These are phyloP conservation scores for Tapirus indicus DNA, from an alignment of 2,797 vertebrate species.

Conservation along the genomic window DNA sequence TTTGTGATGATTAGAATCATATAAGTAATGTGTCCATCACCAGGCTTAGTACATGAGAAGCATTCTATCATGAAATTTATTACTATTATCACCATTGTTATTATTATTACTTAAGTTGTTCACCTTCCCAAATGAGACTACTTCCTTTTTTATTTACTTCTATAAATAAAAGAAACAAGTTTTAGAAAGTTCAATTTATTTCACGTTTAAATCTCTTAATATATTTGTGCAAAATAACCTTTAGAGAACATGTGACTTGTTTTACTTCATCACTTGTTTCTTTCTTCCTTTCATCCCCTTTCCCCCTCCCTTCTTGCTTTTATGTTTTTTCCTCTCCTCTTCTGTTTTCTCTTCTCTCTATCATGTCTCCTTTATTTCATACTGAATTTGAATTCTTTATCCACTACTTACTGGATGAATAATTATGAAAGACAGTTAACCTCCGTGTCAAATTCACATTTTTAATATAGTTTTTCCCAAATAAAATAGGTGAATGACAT, in stretches of 20 bases:
- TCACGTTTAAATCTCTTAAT: background rate
- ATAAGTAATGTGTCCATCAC: no score
- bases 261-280: background rate
- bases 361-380: background rate
- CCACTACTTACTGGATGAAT: background rate
- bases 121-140: background rate
- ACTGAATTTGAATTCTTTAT: background rate
- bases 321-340: background rate
- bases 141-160: background rate
- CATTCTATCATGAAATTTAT: background rate
- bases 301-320: accelerated
- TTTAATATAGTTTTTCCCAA: background rate
- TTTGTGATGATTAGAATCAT: background rate
- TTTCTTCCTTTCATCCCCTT: background rate
- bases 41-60: accelerated
- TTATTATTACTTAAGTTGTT: background rate
- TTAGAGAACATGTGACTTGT: background rate
- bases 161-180: background rate
- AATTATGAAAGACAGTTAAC: background rate
- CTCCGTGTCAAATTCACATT: background rate
- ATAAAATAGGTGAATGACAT: background rate
- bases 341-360: background rate
- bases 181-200: background rate
- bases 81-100: background rate
- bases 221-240: background rate